Base-by-base conservation (phyloP, 2,113 vertebrate species). In the Chloebia gouldiae region DNA sequence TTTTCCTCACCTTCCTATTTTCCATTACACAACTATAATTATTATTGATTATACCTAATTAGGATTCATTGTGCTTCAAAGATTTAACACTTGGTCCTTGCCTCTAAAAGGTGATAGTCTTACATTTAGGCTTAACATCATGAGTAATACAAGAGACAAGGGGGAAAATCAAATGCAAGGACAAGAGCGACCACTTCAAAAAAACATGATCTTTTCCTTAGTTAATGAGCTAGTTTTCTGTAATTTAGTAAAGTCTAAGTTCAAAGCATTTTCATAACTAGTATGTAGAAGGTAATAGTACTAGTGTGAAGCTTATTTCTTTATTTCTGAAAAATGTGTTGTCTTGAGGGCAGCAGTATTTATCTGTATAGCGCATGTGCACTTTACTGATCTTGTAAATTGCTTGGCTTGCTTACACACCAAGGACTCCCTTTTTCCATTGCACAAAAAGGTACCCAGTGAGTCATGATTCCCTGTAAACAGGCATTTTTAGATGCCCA, bases 1-100 rank as follows among this genome's bases (percentile, higher is more conserved):
- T 96, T 94, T 82, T 95, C 81, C 93, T 95, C 42, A 54, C n/a
- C 90, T 95, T 93, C 86, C 54, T 85, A 90, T 91, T 97, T 97
- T 95, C 94, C 47, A 91, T 95, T 91, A 33, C 84, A 25, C 72
- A 94, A 61, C 75, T 95, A 22, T 90, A 95, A 97, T 95, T 96
- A 96, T 42, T 90, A 96, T 90, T 85, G 87, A 95, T 95, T 91
- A 91, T 82, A 85, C 47, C 84, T 94, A 82, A 82, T 91, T 90
- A 93, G 75, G 59, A 80, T 91, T 91, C 50, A 92, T 95, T 93
- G 91, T 77, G 61, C 90, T 95, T 96, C 93, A 91, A 89, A 96
- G 90, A 47, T 54, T n/a, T 80, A 71, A 56, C 81, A n/a, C 35
- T 61, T 80, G 30, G 31, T 40, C 42, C 80, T 70, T 88, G 45